These are phyloP conservation scores for Tachina lurida DNA, from an alignment of 2,888 invertebrate genomes.

Conservation along the genomic window DNA sequence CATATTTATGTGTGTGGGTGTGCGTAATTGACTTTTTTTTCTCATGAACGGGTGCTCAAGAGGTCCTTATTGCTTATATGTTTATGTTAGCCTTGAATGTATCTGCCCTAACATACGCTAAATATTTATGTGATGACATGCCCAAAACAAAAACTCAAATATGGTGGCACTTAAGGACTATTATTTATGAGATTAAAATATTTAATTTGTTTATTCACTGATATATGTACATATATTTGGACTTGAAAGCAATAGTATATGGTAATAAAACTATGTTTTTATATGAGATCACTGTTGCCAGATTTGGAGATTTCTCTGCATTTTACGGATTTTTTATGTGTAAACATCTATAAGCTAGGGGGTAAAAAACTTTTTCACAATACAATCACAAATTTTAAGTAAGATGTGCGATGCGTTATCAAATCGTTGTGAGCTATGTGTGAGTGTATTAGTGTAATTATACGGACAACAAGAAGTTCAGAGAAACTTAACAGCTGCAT, in stretches of 20 bases:
- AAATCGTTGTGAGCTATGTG: too few species aligned
- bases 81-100: constrained; percentile 38
- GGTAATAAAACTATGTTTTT: too few species aligned
- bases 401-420: too few species aligned
- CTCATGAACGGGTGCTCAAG: constrained; percentile 22
- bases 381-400: too few species aligned
- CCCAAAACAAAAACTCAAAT: not conserved
- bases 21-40: constrained; percentile 11
- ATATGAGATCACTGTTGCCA: too few species aligned
- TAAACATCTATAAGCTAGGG: too few species aligned
- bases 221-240: not conserved
- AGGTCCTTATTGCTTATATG: constrained; percentile 48
- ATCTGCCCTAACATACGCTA: constrained; percentile 44
- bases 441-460: too few species aligned
- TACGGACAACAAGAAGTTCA: too few species aligned
- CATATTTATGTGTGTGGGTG: not conserved
- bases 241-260: not conserved
- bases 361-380: too few species aligned
- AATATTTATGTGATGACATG: constrained; percentile 20
- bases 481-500: too few species aligned
- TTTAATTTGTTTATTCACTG: not conserved
- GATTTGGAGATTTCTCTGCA: too few species aligned
- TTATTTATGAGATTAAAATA: constrained; percentile 11
- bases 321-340: too few species aligned
- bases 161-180: not conserved